phyloP scores from a whole-genome alignment of 2,797 vertebrate species.

The Echiichthys vipera region DNA sequence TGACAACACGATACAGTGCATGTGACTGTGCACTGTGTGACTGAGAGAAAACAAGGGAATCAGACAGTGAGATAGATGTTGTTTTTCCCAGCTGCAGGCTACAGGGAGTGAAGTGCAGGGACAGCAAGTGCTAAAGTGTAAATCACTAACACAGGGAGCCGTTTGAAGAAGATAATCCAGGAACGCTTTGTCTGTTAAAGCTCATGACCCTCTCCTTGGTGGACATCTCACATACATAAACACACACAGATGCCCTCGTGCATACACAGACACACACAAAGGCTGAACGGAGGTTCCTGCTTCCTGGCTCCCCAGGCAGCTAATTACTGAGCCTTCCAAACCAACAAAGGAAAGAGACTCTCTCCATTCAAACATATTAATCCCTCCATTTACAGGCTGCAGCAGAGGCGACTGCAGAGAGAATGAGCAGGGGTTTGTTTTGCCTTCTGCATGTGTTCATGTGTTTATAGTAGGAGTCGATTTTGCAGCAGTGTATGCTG shows the following conservation, averaged over 20 bases:
- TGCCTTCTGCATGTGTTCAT: slow-evolving; percentile 22
- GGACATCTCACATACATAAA: slow-evolving; percentile 37
- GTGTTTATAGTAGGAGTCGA: not conserved
- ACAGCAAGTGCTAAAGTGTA: slow-evolving; percentile 56
- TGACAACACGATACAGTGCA: not conserved
- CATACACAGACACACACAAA: slow-evolving; percentile 14
- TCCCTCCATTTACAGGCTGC: slow-evolving; percentile 60
- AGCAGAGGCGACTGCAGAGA: slow-evolving; percentile 41
- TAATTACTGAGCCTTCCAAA: slow-evolving; percentile 69
- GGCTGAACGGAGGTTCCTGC: slow-evolving; percentile 47
- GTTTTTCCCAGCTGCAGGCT: slow-evolving; percentile 22
- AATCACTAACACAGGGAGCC: slow-evolving; percentile 45
- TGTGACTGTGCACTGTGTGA: slow-evolving; percentile 19
- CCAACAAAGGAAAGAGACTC: slow-evolving; percentile 63
- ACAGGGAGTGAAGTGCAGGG: slow-evolving; percentile 20
- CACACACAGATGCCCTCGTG: slow-evolving; percentile 9
- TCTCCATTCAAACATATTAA: slow-evolving; percentile 69
- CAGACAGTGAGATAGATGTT: slow-evolving; percentile 7
- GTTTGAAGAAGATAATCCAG: slow-evolving; percentile 65
- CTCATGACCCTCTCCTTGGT: slow-evolving; percentile 56
- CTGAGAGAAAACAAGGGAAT: slow-evolving; percentile 14
- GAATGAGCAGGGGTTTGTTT: slow-evolving; percentile 31
- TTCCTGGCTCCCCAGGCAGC: slow-evolving; percentile 67
- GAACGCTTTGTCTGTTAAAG: slow-evolving; percentile 62
- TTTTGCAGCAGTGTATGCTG: slow-evolving; percentile 31